Conservation (phyloP, 2,113 vertebrate genomes). For the Oreocharis arfaki region DNA sequence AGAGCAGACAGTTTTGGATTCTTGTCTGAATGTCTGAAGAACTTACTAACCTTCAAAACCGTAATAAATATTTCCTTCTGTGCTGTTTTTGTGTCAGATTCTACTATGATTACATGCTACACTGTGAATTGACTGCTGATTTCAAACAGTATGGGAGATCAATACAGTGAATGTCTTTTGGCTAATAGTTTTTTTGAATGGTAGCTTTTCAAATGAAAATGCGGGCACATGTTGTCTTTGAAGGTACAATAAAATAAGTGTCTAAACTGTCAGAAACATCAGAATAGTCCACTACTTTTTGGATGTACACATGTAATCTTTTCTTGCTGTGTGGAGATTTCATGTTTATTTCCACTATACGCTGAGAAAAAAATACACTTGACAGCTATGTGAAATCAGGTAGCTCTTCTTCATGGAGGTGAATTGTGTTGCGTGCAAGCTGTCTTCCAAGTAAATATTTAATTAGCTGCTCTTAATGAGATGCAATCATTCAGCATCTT, state of each 20-base stretch:
- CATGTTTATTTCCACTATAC: neutral
- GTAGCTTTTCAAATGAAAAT: neutral
- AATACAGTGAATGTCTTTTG: neutral
- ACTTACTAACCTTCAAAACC: neutral
- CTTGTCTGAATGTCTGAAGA: neutral
- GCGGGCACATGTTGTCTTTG: neutral
- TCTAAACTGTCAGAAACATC: neutral
- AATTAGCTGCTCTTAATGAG: neutral
- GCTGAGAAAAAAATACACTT: neutral
- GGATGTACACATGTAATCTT: neutral
- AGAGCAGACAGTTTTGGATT: neutral
- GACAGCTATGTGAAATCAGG: neutral
- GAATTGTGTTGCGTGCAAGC: accelerated
- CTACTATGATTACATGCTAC: neutral
- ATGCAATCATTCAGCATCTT: neutral
- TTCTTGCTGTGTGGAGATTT: neutral
- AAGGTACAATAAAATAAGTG: neutral
- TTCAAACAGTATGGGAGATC: neutral
- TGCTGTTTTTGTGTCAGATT: neutral
- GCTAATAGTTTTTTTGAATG: neutral
- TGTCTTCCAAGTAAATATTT: neutral
- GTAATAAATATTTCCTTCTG: neutral
- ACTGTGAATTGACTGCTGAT: neutral
- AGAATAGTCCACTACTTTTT: neutral
- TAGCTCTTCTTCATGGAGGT: neutral